Base-by-base conservation (phyloP, 2,797 vertebrate genomes). In the Tamandua tetradactyla region DNA sequence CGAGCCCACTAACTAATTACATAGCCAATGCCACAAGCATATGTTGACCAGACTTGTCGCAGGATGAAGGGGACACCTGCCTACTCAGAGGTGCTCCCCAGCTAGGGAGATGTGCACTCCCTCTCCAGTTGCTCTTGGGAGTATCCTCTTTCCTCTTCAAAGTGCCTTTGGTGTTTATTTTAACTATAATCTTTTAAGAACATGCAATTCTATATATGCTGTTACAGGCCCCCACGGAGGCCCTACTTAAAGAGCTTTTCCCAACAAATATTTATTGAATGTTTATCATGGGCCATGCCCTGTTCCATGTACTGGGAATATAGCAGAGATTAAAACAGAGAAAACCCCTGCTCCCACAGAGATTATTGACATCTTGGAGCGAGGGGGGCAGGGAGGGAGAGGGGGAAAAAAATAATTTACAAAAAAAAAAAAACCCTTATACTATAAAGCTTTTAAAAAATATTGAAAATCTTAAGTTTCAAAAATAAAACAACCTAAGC, bases 401-500 rank as follows among this genome's bases (percentile, higher is more conserved):
- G 66, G 47, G 47, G 10, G 76, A 86, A 66, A 49, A 37, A 66
- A 83, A 62, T 15, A 94, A 84, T 11, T 30, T 80, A 55, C 13
- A 40, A 6, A 87, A 57, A 71, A 40, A 6, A 87, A 57, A 71
- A 20, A n/a, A n/a, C n/a, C 30, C 32, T 83, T 79, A 74, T 2
- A 42, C 32, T 32, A 68, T 44, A 27, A 76, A 85, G 75, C 40
- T 82, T 80, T 44, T 2, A 55, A 71, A 47, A 89, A 44, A 55
- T 95, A 72, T 52, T 85, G 72, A 72, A 84, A 88, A 79, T 49
- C 66, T 62, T 75, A 13, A 69, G 85, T 62, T 75, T 79, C 57
- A 91, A 78, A 87, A 83, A n/a, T 71, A 83, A 83, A 89, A 88
- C 69, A 47, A 81, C 35, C 52, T 79, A 80, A 52, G 37, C 37